Percentiles rank a stretch among this genome's conserved stretches.
Conservation (phyloP, 2,888 invertebrate species). For the Rhamnusium bicolor region DNA sequence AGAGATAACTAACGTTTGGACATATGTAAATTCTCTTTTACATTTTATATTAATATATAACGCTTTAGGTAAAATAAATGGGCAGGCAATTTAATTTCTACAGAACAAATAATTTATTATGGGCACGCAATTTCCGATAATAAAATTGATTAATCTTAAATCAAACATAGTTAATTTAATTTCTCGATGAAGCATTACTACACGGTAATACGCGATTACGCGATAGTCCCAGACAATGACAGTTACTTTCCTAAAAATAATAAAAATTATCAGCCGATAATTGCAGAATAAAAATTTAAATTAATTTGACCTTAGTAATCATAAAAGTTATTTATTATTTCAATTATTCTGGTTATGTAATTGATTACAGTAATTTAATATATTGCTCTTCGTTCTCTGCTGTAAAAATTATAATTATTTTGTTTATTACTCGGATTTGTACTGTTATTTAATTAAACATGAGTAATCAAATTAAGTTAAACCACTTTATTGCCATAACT, state of each 20-base stretch:
- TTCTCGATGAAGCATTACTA: slow-evolving; percentile 24
- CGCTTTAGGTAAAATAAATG: slow-evolving; percentile 8
- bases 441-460: slow-evolving; percentile 59
- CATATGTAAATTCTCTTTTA: slow-evolving; percentile 24
- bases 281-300: slow-evolving; percentile 40
- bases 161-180: slow-evolving; percentile 31
- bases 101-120: slow-evolving; percentile 18
- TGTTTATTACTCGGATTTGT: slow-evolving; percentile 57
- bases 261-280: slow-evolving; percentile 34
- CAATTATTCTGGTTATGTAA: slow-evolving; percentile 41
- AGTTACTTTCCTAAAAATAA: slow-evolving; percentile 12
- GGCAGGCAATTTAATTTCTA: slow-evolving; percentile 22
- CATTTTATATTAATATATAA: background rate
- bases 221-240: slow-evolving; percentile 6
- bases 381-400: slow-evolving; percentile 35
- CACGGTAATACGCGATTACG: slow-evolving; percentile 1
- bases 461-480: slow-evolving; percentile 57
- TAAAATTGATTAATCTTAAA: slow-evolving; percentile 12
- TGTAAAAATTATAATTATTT: slow-evolving; percentile 56
- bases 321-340: slow-evolving; percentile 42
- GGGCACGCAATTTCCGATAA: slow-evolving; percentile 20
- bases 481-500: slow-evolving; percentile 43
- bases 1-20: background rate
- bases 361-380: slow-evolving; percentile 43
- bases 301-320: slow-evolving; percentile 44